These are phyloP conservation scores for Australoheros facetus DNA, from an alignment of 2,797 vertebrate genomes.

Conservation along the genomic window DNA sequence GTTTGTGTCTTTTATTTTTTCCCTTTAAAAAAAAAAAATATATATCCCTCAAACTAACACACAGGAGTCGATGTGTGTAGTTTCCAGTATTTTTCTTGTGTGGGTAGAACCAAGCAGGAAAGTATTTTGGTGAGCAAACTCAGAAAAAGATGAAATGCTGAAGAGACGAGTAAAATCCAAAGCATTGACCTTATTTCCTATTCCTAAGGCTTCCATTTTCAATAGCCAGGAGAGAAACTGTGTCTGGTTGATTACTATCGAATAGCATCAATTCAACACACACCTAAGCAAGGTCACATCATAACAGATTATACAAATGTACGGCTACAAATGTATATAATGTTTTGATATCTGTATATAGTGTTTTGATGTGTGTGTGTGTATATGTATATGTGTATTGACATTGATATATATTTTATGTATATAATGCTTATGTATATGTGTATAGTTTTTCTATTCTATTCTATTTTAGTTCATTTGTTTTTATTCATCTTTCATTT, in stretches of 20 bases:
- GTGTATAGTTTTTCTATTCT: too few relatives aligned
- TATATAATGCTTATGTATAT: too few relatives aligned
- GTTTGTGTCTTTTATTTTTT: background rate
- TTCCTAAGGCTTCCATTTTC: background rate
- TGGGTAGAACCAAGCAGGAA: background rate
- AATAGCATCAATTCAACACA: background rate
- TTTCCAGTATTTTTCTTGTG: constrained; percentile 1
- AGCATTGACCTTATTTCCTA: background rate
- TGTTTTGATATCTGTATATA: too few relatives aligned
- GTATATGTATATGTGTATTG: too few relatives aligned
- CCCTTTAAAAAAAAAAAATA: background rate
- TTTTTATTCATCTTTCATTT: too few relatives aligned
- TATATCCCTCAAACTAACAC: background rate
- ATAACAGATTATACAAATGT: background rate
- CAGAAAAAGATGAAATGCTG: background rate
- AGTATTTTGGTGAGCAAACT: background rate
- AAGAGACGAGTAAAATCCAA: background rate
- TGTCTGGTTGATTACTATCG: background rate
- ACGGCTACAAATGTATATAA: too few relatives aligned
- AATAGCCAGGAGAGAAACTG: background rate
- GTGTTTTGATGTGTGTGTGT: too few relatives aligned
- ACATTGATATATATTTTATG: too few relatives aligned
- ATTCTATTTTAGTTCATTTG: too few relatives aligned
- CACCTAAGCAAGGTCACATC: background rate
- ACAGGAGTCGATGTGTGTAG: background rate